phyloP scores from a whole-genome alignment of 2,113 vertebrate species.

The Cyanocitta stelleri region DNA sequence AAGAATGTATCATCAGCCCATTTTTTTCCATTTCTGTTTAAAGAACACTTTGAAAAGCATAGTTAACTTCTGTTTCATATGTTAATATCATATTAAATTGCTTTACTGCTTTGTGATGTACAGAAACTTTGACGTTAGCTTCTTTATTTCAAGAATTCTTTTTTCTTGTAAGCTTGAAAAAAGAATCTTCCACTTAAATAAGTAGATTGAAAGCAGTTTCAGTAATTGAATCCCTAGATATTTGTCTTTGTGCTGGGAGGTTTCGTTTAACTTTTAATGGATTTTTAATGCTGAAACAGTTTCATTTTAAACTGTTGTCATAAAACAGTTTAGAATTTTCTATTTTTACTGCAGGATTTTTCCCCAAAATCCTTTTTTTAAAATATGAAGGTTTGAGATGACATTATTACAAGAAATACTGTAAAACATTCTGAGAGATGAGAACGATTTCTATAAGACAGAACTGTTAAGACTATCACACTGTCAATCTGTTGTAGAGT shows the following conservation, averaged over 20 bases:
- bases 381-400: not conserved
- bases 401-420: not conserved
- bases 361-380: not conserved
- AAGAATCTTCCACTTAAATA: conserved; percentile 10
- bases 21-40: not conserved
- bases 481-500: not conserved
- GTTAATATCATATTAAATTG: conserved; percentile 30
- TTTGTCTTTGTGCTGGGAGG: conserved; percentile 30
- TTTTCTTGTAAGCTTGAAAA: not conserved
- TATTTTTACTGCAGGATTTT: not conserved
- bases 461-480: not conserved
- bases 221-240: conserved; percentile 61
- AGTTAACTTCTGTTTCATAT: conserved; percentile 41
- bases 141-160: conserved; percentile 5
- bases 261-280: conserved; percentile 50
- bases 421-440: not conserved
- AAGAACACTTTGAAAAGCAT: conserved; percentile 2
- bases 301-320: conserved; percentile 41
- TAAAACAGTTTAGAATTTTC: conserved; percentile 37
- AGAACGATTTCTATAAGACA: not conserved
- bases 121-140: not conserved
- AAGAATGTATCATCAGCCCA: not conserved
- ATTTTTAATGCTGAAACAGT: conserved; percentile 48
- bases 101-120: conserved; percentile 26
- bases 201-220: conserved; percentile 34